Percentiles rank a stretch among this genome's conserved stretches.
Conservation (phyloP, 2,888 invertebrate genomes). For the Apamea anceps region DNA sequence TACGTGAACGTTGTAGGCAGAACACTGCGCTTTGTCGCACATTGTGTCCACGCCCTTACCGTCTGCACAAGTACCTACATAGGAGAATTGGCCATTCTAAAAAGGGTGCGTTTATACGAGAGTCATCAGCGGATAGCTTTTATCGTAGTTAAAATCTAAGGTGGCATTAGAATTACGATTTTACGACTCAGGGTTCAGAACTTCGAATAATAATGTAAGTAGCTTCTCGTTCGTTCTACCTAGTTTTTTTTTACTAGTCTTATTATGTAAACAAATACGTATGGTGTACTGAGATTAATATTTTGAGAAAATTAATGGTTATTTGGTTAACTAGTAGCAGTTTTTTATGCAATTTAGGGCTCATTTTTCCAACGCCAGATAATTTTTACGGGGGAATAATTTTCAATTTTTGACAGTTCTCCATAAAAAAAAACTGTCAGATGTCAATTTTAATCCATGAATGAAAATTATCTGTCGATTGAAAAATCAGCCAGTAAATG, state of each 20-base stretch:
- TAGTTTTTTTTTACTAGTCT: neutral
- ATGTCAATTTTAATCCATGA: too few species aligned
- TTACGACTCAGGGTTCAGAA: conserved; percentile 72
- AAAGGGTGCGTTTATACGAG: conserved; percentile 79
- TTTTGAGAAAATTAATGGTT: neutral
- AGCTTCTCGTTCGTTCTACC: neutral
- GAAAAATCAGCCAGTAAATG: too few species aligned
- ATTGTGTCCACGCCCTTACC: conserved; percentile 57
- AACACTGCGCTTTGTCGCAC: conserved; percentile 47
- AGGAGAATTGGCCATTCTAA: conserved; percentile 78
- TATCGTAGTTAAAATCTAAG: conserved; percentile 74
- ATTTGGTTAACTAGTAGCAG: neutral
- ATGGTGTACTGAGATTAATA: neutral
- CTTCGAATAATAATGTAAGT: conserved; percentile 71
- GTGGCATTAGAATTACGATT: conserved; percentile 78
- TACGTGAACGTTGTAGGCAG: conserved; percentile 37
- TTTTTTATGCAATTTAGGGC: too few species aligned
- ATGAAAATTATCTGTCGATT: too few species aligned
- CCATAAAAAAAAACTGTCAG: too few species aligned
- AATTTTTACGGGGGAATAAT: too few species aligned
- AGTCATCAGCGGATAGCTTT: conserved; percentile 67
- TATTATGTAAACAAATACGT: neutral
- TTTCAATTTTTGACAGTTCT: too few species aligned
- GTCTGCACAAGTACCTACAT: conserved; percentile 63
- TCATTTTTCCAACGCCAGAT: too few species aligned